phyloP scores from a whole-genome alignment of 2,888 invertebrate genomes.

The Dastarcus helophoroides region DNA sequence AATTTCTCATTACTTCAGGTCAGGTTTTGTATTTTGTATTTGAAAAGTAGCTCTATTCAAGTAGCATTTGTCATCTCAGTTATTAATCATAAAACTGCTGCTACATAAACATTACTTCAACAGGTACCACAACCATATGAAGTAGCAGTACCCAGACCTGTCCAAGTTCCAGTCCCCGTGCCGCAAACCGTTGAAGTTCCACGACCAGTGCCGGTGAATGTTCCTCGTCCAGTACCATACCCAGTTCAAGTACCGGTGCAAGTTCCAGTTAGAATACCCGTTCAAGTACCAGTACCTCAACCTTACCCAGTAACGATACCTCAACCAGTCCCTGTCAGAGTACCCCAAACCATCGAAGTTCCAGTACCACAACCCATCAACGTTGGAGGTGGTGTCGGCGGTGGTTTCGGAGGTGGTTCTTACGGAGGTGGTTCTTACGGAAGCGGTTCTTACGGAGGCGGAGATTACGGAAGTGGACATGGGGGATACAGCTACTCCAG shows the following conservation, averaged over 20 bases:
- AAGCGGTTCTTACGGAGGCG: slow-evolving; percentile 9
- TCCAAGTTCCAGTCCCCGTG: slow-evolving; percentile 27
- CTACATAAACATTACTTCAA: no score
- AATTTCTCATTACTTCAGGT: no score
- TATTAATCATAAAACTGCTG: no score
- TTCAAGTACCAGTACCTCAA: slow-evolving; percentile 39
- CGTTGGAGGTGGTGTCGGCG: no score
- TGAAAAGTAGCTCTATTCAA: no score
- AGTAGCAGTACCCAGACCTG: slow-evolving; percentile 40
- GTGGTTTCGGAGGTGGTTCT: no score
- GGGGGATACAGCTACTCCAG: slow-evolving; percentile 23
- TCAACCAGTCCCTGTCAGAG: slow-evolving; percentile 38
- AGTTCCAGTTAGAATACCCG: slow-evolving; percentile 35
- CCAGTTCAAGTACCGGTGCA: slow-evolving; percentile 39
- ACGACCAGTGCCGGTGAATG: slow-evolving; percentile 21
- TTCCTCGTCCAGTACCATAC: slow-evolving; percentile 26
- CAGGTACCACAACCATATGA: slow-evolving; percentile 41
- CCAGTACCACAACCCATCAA: slow-evolving; percentile 22
- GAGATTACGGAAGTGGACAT: slow-evolving; percentile 18
- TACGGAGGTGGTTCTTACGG: slow-evolving; percentile 11
- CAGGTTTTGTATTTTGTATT: no score
- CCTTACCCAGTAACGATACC: slow-evolving; percentile 45
- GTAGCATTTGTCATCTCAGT: no score
- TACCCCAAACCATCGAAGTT: slow-evolving; percentile 26
- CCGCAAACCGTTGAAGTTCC: slow-evolving; percentile 22